These are phyloP conservation scores for Girardinichthys multiradiatus DNA, from an alignment of 2,113 vertebrate species.

Conservation along the genomic window DNA sequence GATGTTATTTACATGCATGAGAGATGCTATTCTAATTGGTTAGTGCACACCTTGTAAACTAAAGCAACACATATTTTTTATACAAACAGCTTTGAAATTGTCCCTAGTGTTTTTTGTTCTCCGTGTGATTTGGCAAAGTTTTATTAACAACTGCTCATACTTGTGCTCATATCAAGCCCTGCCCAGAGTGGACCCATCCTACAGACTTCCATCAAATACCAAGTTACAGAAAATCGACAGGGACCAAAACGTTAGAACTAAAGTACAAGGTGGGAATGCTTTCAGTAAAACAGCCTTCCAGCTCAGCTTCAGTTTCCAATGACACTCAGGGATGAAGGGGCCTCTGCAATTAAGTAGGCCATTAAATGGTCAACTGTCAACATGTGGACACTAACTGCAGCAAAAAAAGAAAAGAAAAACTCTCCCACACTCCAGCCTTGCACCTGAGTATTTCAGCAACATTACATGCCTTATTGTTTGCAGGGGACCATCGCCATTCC, in stretches of 20 bases:
- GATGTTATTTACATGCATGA: conserved; percentile 80
- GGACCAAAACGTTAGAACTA: background rate
- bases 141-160: conserved; percentile 45
- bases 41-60: conserved; percentile 55
- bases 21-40: conserved; percentile 75
- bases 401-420: conserved; percentile 42
- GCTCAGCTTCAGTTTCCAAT: conserved; percentile 73
- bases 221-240: conserved; percentile 15
- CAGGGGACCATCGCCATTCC: conserved; percentile 64
- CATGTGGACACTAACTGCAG: conserved; percentile 74
- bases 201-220: conserved; percentile 14
- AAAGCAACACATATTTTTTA: conserved; percentile 39
- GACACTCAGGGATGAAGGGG: conserved; percentile 68
- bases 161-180: background rate
- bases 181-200: background rate
- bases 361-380: conserved; percentile 84
- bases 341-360: conserved; percentile 78
- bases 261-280: conserved; percentile 29
- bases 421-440: conserved; percentile 75
- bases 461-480: conserved; percentile 74
- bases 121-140: conserved; percentile 76
- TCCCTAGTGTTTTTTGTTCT: conserved; percentile 71
- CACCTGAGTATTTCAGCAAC: conserved; percentile 81
- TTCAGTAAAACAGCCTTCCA: conserved; percentile 51
- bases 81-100: conserved; percentile 13